Base-by-base conservation (phyloP, 2,888 invertebrate genomes). In the Rhyacophila evoluta region DNA sequence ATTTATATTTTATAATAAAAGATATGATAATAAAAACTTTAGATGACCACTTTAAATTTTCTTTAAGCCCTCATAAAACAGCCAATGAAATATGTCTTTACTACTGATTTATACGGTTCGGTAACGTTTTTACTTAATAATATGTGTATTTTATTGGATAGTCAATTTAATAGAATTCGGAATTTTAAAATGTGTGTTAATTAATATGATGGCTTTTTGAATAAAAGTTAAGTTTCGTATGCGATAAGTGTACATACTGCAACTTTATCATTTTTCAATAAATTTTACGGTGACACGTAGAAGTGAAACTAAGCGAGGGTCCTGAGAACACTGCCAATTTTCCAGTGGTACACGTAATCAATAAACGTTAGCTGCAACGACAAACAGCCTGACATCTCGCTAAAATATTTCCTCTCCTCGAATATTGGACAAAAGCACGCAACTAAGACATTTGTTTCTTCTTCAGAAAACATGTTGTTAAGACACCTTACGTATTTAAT, bases 341-440 rank as follows among this genome's bases (percentile, higher is more conserved):
- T 55, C 10, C 55, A 55, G 55, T 8, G 10, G 55, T 55, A 55
- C 55, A 55, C 55, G 55, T 55, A 55, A 55, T 55, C 55, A 55
- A 55, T 55, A 55, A 55, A 55, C 55, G 55, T 55, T 55, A 25
- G 55, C 55, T 55, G 55, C 55, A 55, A 55, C 55, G 55, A 55
- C 55, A 55, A 55, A 55, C 10, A 55, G 55, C 25, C 55, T 55
- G 55, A 55, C 55, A 55, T 55, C 55, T 19, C 55, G 55, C 55
- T 55, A 19, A 55, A 55, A 55, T 55, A 55, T 55, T 55, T 55
- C 25, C 19, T 25, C 25, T 55, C 10, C 10, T 55, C 19, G 55
- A 25, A 25, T 55, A 55, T 25, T 25, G 55, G 55, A 55, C 41
- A 41, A 55, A 55, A 55, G 25, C 55, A 55, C 55, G 55, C 55